These are phyloP conservation scores for Pluvianellus socialis DNA, from an alignment of 2,113 vertebrate genomes.

Conservation along the genomic window DNA sequence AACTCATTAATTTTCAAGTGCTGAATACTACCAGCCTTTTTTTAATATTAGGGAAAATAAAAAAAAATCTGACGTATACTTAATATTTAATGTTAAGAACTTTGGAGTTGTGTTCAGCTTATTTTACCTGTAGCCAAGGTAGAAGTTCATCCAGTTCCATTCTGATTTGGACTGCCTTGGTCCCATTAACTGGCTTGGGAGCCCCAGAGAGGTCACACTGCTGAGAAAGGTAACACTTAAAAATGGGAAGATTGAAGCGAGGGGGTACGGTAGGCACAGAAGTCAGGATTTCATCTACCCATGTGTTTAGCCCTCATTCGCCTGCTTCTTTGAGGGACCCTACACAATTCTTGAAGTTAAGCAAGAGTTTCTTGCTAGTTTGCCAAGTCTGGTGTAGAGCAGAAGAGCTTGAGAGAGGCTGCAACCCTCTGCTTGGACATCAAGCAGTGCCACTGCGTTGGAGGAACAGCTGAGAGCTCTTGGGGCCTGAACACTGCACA, in stretches of 20 bases:
- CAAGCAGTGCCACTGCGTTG: neutral
- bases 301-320: neutral
- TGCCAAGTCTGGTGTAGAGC: neutral
- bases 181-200: neutral
- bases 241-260: neutral
- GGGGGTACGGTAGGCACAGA: neutral
- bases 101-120: neutral
- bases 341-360: neutral
- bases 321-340: neutral
- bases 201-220: neutral
- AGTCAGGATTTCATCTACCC: neutral
- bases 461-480: neutral
- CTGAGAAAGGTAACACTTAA: neutral
- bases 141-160: neutral
- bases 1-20: conserved; percentile 24
- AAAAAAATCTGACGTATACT: neutral
- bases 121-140: neutral
- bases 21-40: neutral
- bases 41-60: neutral
- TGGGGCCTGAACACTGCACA: neutral
- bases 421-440: neutral
- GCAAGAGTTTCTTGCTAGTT: neutral
- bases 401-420: neutral
- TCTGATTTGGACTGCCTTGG: neutral
- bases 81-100: neutral